Evolutionary conservation across 1,140 invertebrate genomes (phyloP), one percentile per base, ranked within the genome.

Genomic region (Heliconius nattereri): DNA sequence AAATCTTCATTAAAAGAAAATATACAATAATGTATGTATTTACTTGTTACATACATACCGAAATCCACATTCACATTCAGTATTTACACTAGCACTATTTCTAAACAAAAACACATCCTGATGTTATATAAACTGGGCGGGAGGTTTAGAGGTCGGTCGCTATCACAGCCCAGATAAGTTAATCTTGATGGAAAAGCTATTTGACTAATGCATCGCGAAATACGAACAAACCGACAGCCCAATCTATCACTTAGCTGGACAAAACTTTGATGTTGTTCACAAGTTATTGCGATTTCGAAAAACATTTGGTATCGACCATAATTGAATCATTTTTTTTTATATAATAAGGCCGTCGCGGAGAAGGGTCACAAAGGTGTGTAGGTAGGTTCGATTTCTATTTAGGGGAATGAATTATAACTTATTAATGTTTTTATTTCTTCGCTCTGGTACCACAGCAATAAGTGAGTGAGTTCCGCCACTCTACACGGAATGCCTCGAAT

Each of bases 101-200:
- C 60, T 66, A 66, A 66, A 66, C 60, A 66, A 66, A 66, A 66
- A 66, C 26, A 29, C 26, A 16, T 19, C 26, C 60, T 29, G 60
- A 29, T 16, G 60, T 66, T 72, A 72, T 37, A 72, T 73, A 32
- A 52, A 49, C 19, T n/a, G 23, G 70, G 76, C 71, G 57, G 32
- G 54, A 35, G 52, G 78, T 81, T 76, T 73, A 83, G 81, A 79
- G 81, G 78, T 66, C 60, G 60, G 26, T 54, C 74, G 75, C 79
- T 84, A 80, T 86, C 85, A 84, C 75, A 75, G 72, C n/a, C 79
- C 78, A 85, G 87, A 91, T 89, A 88, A 87, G 86, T 87, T 89
- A 87, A 91, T 91, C 88, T 89, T 89, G 89, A 91, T 91, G 84
- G 89, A 91, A 89, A 91, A 87, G 79, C 85, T 89, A 88, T 91